Evolutionary conservation across 2,888 invertebrate species (phyloP), one percentile per base, ranked within the genome.

Genomic region (Melanotus villosus): DNA sequence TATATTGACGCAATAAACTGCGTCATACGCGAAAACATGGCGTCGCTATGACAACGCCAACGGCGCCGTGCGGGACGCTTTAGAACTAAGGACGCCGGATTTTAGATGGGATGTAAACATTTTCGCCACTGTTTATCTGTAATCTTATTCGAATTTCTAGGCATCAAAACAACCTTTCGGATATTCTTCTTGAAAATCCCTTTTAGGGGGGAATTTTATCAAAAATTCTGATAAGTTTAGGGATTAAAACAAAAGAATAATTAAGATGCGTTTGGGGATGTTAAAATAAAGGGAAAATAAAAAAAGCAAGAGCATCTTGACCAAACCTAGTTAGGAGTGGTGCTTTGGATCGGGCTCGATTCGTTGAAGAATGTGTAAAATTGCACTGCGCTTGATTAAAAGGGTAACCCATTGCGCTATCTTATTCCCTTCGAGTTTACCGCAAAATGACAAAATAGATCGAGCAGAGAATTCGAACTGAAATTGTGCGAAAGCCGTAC

Each of bases 21-120:
- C 82, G 83, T 83, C 82, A 81, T 78, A 73, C 76, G 76, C 79
- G 80, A 81, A 80, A 82, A 81, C 82, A 83, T 82, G 82, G 80
- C 81, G 83, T 83, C 77, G 78, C 73, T 80, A 75, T 79, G 79
- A 77, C 75, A 76, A 83, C 82, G 75, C 70, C 69, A 71, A 75
- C 76, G 81, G 80, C 80, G 81, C 80, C 82, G 73, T 66, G 65
- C 73, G 76, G 75, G 75, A 76, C 76, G 75, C 75, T 65, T 41
- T 18, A 63, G 66, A 71, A 76, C 75, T 70, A 74, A 65, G 56
- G 38, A 12, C 43, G 41, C 19, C 32, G 41, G 23, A 64, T 56
- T 64, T 32, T 43, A 34, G 18, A 16, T 19, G 47, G 47, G 47
- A 47, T 12, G 47, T 23, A 47, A 23, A 23, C 47, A 47, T 47